phyloP scores from a whole-genome alignment of 1,140 invertebrate genomes.

The Brachionus rotundiformis region DNA sequence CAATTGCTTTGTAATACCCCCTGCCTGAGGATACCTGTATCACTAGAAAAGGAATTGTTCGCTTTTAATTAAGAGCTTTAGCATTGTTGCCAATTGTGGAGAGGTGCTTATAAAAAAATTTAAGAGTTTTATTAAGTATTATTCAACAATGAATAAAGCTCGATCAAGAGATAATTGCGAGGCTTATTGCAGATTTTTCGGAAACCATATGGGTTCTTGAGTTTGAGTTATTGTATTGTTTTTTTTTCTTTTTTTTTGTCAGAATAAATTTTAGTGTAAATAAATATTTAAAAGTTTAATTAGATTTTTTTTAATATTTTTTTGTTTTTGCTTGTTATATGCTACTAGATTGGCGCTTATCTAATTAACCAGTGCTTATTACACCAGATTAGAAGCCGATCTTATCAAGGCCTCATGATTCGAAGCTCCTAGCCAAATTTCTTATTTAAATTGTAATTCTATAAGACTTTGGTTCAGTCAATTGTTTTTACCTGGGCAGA shows the following conservation, averaged over 20 bases:
- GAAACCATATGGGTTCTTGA: conserved; percentile 4
- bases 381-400: not conserved
- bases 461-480: too few species aligned
- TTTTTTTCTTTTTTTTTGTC: conserved; percentile 20
- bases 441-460: too few species aligned
- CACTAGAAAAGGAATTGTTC: conserved; percentile 23
- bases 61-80: not conserved
- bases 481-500: too few species aligned
- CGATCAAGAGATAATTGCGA: not conserved
- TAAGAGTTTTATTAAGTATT: not conserved
- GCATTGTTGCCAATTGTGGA: not conserved
- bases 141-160: conserved; percentile 14
- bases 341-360: conserved; percentile 7
- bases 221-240: not conserved
- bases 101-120: not conserved
- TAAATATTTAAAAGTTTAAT: conserved; percentile 10
- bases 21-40: conserved; percentile 31
- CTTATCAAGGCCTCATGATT: conserved; percentile 18
- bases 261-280: conserved; percentile 20
- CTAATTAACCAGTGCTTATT: not conserved
- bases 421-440: not conserved
- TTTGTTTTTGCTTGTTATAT: not conserved
- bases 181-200: not conserved
- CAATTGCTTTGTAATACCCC: not conserved
- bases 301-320: not conserved